Evolutionary conservation across 2,797 vertebrate species (phyloP).

Genomic region (Macropodus opercularis): DNA sequence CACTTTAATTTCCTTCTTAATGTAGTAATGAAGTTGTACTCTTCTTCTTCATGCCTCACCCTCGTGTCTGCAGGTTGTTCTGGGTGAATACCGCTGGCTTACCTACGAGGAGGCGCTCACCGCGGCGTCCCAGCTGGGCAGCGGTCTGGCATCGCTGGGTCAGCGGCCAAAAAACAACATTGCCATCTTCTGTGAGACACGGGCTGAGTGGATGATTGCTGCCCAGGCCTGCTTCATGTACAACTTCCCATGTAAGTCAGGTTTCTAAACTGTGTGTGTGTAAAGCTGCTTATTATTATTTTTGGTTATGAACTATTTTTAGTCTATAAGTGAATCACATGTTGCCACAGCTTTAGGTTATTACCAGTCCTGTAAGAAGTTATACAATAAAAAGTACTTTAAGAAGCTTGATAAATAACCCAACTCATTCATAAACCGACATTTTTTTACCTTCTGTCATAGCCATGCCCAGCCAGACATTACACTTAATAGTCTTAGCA

Average conservation of each 20-base stretch:
- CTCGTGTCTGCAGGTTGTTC: constrained; percentile 84
- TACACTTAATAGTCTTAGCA: too few relatives aligned
- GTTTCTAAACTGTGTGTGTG: too few relatives aligned
- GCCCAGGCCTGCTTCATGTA: constrained; percentile 95
- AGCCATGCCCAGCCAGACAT: too few relatives aligned
- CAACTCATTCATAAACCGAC: too few relatives aligned
- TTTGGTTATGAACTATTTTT: too few relatives aligned
- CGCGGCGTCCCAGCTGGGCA: constrained; percentile 86
- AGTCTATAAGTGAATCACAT: too few relatives aligned
- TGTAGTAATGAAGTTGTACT: neutral
- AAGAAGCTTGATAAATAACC: too few relatives aligned
- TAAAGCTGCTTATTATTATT: too few relatives aligned
- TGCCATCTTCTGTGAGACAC: constrained; percentile 95
- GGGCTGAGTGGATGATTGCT: constrained; percentile 93
- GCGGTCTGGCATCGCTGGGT: constrained; percentile 87
- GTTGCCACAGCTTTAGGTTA: too few relatives aligned
- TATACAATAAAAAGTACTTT: too few relatives aligned
- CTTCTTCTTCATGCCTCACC: neutral
- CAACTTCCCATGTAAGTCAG: constrained; percentile 90
- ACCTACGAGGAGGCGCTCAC: constrained; percentile 85
- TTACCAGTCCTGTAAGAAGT: too few relatives aligned
- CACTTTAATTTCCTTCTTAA: neutral
- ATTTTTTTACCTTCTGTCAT: too few relatives aligned
- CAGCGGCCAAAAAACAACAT: constrained; percentile 90
- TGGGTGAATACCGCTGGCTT: constrained; percentile 92